Percentiles rank a stretch among this genome's conserved stretches.
These are phyloP conservation scores for Hartigia nigra DNA, from an alignment of 2,888 invertebrate species.

Conservation along the genomic window DNA sequence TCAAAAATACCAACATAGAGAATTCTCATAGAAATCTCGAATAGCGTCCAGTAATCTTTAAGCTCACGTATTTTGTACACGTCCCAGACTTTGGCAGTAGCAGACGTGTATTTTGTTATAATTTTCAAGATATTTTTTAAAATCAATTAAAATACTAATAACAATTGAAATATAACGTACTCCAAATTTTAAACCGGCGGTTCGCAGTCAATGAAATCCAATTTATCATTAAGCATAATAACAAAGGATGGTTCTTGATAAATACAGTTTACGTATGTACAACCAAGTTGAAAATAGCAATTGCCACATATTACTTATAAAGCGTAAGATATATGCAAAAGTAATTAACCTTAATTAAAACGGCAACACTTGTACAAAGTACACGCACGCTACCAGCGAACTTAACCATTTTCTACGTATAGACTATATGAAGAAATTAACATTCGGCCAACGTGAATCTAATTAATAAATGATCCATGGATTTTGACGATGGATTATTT, in stretches of 20 bases:
- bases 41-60: not conserved
- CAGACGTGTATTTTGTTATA: not conserved
- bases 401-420: constrained; percentile 21
- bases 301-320: not conserved
- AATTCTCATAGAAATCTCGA: not conserved
- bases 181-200: not conserved
- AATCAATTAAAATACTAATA: not conserved
- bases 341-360: not conserved
- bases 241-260: not conserved
- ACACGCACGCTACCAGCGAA: constrained; percentile 1
- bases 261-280: too few species aligned
- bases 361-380: not conserved
- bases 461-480: not conserved
- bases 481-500: not conserved
- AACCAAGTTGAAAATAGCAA: not conserved
- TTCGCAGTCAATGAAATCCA: not conserved
- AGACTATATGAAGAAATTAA: constrained; percentile 41
- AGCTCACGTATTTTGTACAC: not conserved
- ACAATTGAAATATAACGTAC: too few species aligned
- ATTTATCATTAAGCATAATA: not conserved
- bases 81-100: not conserved
- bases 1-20: not conserved
- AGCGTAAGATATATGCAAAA: not conserved
- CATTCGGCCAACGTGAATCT: constrained; percentile 22
- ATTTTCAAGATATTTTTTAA: not conserved